These are phyloP conservation scores for Pantherophis vulpinus DNA, from an alignment of 2,797 vertebrate species.

Conservation along the genomic window DNA sequence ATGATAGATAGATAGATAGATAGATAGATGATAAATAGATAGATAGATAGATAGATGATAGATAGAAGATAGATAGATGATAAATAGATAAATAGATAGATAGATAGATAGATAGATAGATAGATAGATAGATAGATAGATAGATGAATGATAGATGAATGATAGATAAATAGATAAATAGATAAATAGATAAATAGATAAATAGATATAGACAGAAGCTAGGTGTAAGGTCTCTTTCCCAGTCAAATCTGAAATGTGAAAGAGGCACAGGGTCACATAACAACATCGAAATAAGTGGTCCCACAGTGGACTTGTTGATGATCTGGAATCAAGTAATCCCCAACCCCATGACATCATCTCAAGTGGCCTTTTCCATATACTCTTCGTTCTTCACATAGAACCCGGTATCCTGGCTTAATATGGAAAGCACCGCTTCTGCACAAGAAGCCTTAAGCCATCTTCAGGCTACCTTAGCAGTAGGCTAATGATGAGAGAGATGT, in stretches of 20 bases:
- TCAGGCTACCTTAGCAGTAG: neutral
- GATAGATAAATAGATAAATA: too few species aligned
- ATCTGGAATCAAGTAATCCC: neutral
- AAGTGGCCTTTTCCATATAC: neutral
- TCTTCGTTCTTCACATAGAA: neutral
- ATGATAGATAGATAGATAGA: too few species aligned
- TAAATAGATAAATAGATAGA: too few species aligned
- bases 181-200: too few species aligned
- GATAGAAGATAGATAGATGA: too few species aligned
- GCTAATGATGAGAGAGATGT: neutral
- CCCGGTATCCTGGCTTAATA: neutral
- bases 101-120: too few species aligned
- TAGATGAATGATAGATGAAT: too few species aligned
- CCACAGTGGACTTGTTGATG: neutral
- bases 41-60: too few species aligned
- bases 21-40: too few species aligned
- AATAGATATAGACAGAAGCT: neutral
- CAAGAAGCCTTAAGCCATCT: neutral
- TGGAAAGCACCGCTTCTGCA: neutral
- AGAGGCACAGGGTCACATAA: neutral
- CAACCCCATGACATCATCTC: neutral
- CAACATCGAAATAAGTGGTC: neutral
- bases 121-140: too few species aligned
- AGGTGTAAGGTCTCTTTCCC: neutral
- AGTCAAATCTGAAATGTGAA: neutral